Evolutionary conservation across 2,797 vertebrate genomes (phyloP).

Genomic region (Australoheros facetus): DNA sequence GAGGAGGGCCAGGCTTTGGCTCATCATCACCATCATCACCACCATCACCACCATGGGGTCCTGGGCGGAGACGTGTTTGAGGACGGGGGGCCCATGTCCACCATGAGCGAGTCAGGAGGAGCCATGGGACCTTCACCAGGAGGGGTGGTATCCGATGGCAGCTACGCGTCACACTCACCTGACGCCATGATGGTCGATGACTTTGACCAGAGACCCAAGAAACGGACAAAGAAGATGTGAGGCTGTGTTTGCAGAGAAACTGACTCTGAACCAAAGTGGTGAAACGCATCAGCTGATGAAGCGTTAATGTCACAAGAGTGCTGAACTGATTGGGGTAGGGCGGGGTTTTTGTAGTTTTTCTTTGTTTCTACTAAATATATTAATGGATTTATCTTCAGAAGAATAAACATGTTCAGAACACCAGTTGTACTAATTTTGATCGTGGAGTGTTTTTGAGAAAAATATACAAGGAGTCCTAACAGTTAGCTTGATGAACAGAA

Average conservation of each 20-base stretch:
- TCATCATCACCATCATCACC: constrained; percentile 72
- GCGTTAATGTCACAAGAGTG: not conserved
- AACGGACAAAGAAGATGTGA: constrained; percentile 93
- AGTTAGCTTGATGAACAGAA: constrained; percentile 29
- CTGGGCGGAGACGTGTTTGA: constrained; percentile 94
- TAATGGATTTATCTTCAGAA: constrained; percentile 17
- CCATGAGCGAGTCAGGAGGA: constrained; percentile 91
- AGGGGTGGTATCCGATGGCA: constrained; percentile 87
- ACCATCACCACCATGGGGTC: constrained; percentile 79
- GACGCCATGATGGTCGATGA: constrained; percentile 93
- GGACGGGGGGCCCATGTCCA: constrained; percentile 93
- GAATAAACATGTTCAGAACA: constrained; percentile 40
- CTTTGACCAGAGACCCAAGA: constrained; percentile 95
- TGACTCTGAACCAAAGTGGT: not conserved
- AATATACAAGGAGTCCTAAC: not conserved
- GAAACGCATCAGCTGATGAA: not conserved
- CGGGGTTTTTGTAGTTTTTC: constrained; percentile 35
- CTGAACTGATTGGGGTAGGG: not conserved
- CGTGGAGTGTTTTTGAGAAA: constrained; percentile 3
- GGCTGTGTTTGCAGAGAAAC: not conserved
- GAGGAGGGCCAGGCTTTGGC: constrained; percentile 88
- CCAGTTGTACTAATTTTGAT: not conserved
- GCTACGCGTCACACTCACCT: constrained; percentile 92
- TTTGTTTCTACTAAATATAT: constrained; percentile 10
- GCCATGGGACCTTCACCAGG: constrained; percentile 88